Evolutionary conservation across 1,140 invertebrate genomes (phyloP), one percentile per base, ranked within the genome.

Genomic region (Rhagoletis pomonella): DNA sequence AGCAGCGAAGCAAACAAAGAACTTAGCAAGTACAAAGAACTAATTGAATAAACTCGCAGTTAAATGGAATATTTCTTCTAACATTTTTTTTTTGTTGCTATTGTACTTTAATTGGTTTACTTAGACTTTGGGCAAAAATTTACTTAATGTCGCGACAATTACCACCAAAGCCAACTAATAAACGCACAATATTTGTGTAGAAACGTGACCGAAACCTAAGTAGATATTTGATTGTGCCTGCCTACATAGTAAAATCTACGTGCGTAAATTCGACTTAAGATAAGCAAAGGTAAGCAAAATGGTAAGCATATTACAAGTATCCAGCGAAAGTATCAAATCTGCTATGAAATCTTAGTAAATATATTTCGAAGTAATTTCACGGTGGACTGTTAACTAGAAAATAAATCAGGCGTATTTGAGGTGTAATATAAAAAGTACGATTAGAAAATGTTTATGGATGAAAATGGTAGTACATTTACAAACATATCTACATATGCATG

Each of bases 21-120:
- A 62, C 10, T 14, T 14, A 62, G 17, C 7, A 62, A 17, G 42
- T 44, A 73, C 42, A 73, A 73, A 73, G 29, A 73, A 47, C 42
- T 73, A 73, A 73, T 73, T 73, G 67, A 73, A 73, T 73, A 73
- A 73, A n/a, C 3, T 12, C 67, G 67, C 67, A 73, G 42, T 73
- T 47, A 44, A 73, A 73, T 73, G 44, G 67, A 73, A 73, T 73
- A 55, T 73, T 47, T 73, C 44, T 73, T 42, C 67, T 73, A 39
- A 5, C 44, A 44, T 73, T 73, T 73, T 14, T 73, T 62, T 14
- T 55, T n/a, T 62, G 60, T 42, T 55, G 50, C 50, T 55, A 7
- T 55, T 55, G 67, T 17, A 44, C 67, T 73, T 73, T 73, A 73
- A 73, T 73, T 73, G 67, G 67, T 73, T 73, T 73, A 44, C 67